Evolutionary conservation across 1,140 invertebrate species (phyloP).

Genomic region (Neotoxoptera formosana): DNA sequence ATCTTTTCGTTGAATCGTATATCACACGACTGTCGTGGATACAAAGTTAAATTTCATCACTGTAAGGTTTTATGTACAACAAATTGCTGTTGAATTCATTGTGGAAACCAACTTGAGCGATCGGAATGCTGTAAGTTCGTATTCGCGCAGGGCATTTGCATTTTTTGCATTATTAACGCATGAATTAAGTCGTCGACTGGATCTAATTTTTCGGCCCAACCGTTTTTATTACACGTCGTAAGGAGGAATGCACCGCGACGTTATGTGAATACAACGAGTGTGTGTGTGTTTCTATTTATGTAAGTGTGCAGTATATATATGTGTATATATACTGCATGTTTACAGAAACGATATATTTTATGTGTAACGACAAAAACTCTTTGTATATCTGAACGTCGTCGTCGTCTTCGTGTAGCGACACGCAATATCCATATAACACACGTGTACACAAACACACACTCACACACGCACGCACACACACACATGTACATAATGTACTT

Average conservation of each 20-base stretch:
- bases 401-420: background rate
- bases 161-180: background rate
- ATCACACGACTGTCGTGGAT: background rate
- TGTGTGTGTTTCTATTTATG: background rate
- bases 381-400: constrained; percentile 33
- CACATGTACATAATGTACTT: constrained; percentile 25
- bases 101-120: background rate
- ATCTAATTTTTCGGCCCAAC: background rate
- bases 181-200: background rate
- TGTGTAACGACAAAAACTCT: constrained; percentile 27
- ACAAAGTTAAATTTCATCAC: background rate
- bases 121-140: background rate
- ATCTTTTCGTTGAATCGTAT: background rate
- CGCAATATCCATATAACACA: background rate
- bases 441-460: background rate
- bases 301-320: background rate
- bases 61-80: background rate
- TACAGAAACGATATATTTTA: constrained; percentile 17
- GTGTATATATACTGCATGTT: background rate
- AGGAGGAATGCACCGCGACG: background rate
- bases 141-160: background rate
- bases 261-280: background rate
- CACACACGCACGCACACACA: background rate
- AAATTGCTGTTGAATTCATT: background rate
- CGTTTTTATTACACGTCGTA: background rate